Evolutionary conservation across 92 coral and sea anemone species (phyloP), one percentile per base, ranked within the genome.

Genomic region (Scolanthus callimorphus): DNA sequence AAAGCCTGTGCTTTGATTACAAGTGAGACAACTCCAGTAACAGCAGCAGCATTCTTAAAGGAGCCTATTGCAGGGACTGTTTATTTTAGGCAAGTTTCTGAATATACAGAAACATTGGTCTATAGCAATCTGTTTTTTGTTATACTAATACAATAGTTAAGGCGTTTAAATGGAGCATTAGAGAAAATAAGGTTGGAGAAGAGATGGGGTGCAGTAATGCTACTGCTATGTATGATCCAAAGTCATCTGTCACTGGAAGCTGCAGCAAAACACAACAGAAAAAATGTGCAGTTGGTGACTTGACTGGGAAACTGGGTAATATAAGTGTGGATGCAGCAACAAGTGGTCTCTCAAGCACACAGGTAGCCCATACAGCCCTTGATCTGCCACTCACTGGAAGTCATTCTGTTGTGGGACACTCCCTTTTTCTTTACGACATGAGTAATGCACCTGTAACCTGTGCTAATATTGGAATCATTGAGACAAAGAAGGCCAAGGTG

Each of bases 11-110:
- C 94, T 12, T 45, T 92, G 55, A 78, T 92, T 11, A 78, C 77
- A 21, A 75, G 82, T 21, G 50, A 34, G 13, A 20, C 62, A 20
- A 49, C 59, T 51, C 71, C 76, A 61, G 30, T 59, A 13, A 69
- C 90, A 13, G 96, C 90, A 0, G 61, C 71, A 25, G 92, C 94
- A 3, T 51, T 50, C n/a, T 64, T 92, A 56, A 83, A 74, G 50
- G 89, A 82, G 9, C 90, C 90, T 3, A 52, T 92, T 34, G 96
- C 98, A 0, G 98, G 98, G 1, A 76, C 73, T 19, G 88, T 88
- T 43, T 84, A 70, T 45, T 65, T 92, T 21, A 65, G 94, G 48
- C 96, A 92, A 70, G 60, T 58, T 31, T 74, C 71, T 8, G 57
- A 38, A 45, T 49, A 37, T n/a, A 30, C 53, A 10, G 90, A 76